Conservation (phyloP, 64 coral and sea anemone genomes). For the Actinia tenebrosa region DNA sequence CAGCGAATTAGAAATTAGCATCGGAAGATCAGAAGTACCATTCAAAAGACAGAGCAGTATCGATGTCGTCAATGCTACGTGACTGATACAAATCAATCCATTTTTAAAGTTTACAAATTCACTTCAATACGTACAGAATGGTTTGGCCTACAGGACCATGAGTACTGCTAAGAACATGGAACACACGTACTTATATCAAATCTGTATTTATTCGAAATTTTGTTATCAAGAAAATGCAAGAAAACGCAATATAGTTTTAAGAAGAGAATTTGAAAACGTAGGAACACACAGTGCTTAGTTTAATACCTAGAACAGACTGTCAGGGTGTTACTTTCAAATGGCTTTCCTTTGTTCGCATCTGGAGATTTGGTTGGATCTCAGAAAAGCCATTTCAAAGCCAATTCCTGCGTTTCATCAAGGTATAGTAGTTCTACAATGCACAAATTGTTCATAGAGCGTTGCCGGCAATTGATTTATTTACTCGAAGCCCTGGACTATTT, state of each 20-base stretch:
- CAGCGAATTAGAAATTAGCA: slow-evolving; percentile 13
- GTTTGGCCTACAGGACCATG: background rate
- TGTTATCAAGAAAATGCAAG: background rate
- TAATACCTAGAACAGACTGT: too few relatives aligned
- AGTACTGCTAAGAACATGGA: background rate
- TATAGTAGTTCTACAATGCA: background rate
- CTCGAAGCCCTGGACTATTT: background rate
- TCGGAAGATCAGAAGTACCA: slow-evolving; percentile 5
- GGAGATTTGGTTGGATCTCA: too few relatives aligned
- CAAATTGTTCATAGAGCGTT: background rate
- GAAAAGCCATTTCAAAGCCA: too few relatives aligned
- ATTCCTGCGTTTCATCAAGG: too few relatives aligned
- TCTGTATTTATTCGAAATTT: slow-evolving; percentile 8
- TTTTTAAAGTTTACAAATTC: slow-evolving; percentile 15
- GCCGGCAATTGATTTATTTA: background rate
- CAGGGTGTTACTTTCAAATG: too few relatives aligned
- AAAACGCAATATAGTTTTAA: background rate
- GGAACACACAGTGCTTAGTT: background rate
- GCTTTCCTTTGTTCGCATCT: too few relatives aligned
- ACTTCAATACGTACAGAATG: background rate
- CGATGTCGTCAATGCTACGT: slow-evolving; percentile 13
- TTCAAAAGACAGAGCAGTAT: slow-evolving; percentile 26
- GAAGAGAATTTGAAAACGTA: background rate
- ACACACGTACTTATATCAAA: background rate
- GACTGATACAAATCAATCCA: background rate